phyloP scores from a whole-genome alignment of 2,888 invertebrate genomes.

The Polylopha cassiicola region DNA sequence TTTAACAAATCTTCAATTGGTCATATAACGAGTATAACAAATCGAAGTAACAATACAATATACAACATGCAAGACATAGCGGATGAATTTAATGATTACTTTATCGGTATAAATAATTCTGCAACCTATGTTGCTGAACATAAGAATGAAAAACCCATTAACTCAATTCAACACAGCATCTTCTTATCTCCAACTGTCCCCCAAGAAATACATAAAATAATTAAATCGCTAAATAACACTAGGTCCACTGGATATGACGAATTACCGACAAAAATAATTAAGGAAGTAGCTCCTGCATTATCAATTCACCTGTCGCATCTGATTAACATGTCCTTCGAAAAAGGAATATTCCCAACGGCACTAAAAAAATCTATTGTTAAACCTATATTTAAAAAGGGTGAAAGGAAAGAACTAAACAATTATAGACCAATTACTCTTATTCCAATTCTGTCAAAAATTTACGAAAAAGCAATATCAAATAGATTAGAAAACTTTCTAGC shows the following conservation, averaged over 20 bases:
- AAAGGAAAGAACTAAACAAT: neutral
- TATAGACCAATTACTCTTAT: too few relatives aligned
- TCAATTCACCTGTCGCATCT: neutral
- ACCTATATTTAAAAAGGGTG: neutral
- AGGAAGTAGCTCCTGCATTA: neutral
- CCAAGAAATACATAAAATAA: conserved; percentile 3
- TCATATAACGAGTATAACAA: neutral
- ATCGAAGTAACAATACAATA: neutral
- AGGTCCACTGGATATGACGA: neutral
- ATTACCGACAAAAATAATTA: conserved; percentile 1
- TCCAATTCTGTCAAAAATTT: too few relatives aligned
- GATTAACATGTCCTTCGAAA: neutral
- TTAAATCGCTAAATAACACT: neutral
- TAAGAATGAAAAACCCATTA: too few relatives aligned
- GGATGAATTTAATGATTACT: conserved; percentile 2
- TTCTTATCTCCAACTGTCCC: neutral
- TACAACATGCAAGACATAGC: neutral
- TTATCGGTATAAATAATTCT: neutral
- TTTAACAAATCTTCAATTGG: neutral
- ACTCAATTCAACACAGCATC: neutral
- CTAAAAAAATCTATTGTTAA: conserved; percentile 1
- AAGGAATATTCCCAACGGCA: neutral
- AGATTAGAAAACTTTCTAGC: too few relatives aligned
- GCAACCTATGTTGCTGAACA: neutral
- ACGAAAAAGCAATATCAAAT: too few relatives aligned